Evolutionary conservation across 2,797 vertebrate species (phyloP).

Genomic region (Brachyrhaphis roseni): DNA sequence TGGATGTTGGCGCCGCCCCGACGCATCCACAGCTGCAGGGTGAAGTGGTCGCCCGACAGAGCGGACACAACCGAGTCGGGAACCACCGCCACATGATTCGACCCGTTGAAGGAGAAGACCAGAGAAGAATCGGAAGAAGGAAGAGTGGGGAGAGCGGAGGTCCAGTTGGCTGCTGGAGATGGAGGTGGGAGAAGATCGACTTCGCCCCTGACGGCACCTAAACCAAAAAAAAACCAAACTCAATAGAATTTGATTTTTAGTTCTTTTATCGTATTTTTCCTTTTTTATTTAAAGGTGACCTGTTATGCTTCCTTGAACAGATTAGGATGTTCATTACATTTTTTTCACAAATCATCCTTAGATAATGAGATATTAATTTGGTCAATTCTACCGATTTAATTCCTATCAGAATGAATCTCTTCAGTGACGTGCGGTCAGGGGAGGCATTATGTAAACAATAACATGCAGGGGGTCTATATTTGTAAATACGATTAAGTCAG

Average conservation of each 20-base stretch:
- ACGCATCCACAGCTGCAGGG: slow-evolving; percentile 96
- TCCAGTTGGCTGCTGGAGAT: slow-evolving; percentile 92
- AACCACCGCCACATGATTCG: slow-evolving; percentile 90
- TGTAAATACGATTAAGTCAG: no score
- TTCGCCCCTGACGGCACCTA: slow-evolving; percentile 94
- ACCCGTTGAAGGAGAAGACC: slow-evolving; percentile 97
- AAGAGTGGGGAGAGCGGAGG: slow-evolving; percentile 89
- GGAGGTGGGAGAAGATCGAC: slow-evolving; percentile 94
- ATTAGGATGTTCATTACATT: no score
- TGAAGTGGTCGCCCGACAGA: slow-evolving; percentile 93
- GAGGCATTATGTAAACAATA: no score
- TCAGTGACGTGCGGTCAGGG: no score
- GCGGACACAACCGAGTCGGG: slow-evolving; percentile 85
- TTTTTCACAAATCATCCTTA: no score
- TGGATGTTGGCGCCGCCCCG: slow-evolving; percentile 84
- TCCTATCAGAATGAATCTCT: no score
- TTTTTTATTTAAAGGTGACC: no score
- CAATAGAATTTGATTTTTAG: not conserved
- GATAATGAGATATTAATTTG: no score
- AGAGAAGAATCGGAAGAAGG: slow-evolving; percentile 97
- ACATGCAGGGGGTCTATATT: no score
- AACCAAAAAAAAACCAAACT: not conserved
- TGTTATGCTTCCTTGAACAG: no score
- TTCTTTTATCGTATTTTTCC: not conserved
- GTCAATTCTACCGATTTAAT: no score